Evolutionary conservation across 1,140 invertebrate genomes (phyloP).

Genomic region (Trinorchestia longiramus): DNA sequence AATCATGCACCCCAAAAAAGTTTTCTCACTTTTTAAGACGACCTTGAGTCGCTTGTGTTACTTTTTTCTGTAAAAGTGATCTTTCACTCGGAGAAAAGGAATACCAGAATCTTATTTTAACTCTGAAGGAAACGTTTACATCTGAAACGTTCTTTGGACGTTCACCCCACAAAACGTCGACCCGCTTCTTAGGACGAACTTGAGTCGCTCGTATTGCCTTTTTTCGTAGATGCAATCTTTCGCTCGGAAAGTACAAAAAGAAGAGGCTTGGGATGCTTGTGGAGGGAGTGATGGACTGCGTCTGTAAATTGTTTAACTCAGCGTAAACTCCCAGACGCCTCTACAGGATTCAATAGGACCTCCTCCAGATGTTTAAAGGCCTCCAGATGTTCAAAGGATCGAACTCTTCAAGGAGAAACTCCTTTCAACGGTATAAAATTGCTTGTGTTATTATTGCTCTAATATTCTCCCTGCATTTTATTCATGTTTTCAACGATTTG

Average conservation of each 20-base stretch:
- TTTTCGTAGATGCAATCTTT: not conserved
- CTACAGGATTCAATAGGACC: not conserved
- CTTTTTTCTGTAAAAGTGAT: not conserved
- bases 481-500: too few species aligned
- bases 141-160: too few species aligned
- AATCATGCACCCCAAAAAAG: not conserved
- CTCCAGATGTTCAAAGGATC: not conserved
- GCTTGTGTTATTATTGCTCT: not conserved
- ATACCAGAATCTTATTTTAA: too few species aligned
- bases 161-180: not conserved
- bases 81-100: not conserved
- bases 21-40: not conserved
- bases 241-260: not conserved
- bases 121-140: too few species aligned
- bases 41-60: not conserved
- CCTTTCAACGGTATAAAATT: not conserved
- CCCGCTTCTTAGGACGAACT: not conserved
- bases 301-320: not conserved
- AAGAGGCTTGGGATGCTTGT: not conserved
- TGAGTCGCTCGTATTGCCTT: not conserved
- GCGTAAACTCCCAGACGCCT: not conserved
- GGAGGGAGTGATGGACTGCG: not conserved
- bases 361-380: not conserved
- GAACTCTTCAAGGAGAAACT: not conserved
- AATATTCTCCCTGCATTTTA: not conserved